These are phyloP conservation scores for Streptopelia turtur DNA, from an alignment of 2,797 vertebrate species.

Conservation along the genomic window DNA sequence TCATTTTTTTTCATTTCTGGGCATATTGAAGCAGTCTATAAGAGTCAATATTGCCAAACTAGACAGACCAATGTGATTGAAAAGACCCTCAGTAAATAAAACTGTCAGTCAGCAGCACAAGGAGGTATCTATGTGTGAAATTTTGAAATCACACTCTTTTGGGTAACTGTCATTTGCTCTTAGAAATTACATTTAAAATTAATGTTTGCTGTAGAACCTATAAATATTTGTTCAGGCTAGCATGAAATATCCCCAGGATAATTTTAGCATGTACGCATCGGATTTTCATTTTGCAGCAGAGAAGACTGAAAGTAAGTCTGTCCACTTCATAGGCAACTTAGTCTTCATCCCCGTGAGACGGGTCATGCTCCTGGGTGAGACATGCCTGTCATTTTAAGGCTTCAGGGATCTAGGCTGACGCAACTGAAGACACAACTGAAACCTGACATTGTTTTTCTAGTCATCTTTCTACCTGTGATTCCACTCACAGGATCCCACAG, in stretches of 20 bases:
- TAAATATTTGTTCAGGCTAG: slow-evolving; percentile 58
- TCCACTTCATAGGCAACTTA: not conserved
- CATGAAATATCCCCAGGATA: slow-evolving; percentile 10
- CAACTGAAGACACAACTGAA: not conserved
- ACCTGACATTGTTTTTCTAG: not conserved
- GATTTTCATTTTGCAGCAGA: slow-evolving; percentile 14
- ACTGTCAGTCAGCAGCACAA: slow-evolving; percentile 48
- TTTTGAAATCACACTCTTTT: slow-evolving; percentile 34
- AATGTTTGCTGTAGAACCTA: slow-evolving; percentile 51
- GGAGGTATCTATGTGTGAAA: slow-evolving; percentile 23
- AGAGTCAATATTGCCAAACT: slow-evolving; percentile 39
- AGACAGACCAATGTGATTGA: not conserved
- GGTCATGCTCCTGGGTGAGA: not conserved
- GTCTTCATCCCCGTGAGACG: not conserved
- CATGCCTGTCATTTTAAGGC: not conserved
- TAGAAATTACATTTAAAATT: slow-evolving; percentile 50
- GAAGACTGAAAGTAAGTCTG: slow-evolving; percentile 28
- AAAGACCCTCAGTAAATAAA: slow-evolving; percentile 31
- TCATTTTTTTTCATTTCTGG: slow-evolving; percentile 2
- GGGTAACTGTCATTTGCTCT: slow-evolving; percentile 51
- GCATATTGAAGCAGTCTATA: not conserved
- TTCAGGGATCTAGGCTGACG: not conserved
- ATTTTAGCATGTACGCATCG: slow-evolving; percentile 4
- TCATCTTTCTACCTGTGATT: not conserved
- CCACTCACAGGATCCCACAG: not conserved